Evolutionary conservation across 2,113 vertebrate genomes (phyloP), one percentile per base, ranked within the genome.

Genomic region (Sceloporus undulatus): DNA sequence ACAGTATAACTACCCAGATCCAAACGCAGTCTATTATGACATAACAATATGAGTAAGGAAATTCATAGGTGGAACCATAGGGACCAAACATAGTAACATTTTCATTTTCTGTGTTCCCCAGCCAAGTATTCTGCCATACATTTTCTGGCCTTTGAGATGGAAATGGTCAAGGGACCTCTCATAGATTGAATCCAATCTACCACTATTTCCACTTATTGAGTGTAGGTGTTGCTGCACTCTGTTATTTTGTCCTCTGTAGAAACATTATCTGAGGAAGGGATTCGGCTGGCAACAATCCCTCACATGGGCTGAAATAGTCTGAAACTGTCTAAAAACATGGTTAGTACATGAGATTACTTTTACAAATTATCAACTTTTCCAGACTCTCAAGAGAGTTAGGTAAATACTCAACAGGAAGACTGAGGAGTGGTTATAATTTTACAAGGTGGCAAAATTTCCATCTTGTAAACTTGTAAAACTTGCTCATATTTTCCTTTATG

Each of bases 1-100:
- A 89, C 78, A 92, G 71, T 74, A 79, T 82, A 93, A 93, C 94
- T 95, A 93, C 85, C 85, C 38, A 81, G 85, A 66, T 86, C 90
- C 83, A 89, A 29, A 77, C 73, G 54, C 21, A 56, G 42, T 62
- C 81, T 54, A 27, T 10, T 10, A 85, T 85, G 89, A 85, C 86
- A 91, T 90, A 85, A 40, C 19, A 78, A 66, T 40, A 9, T 70
- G 23, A 40, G 59, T 66, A 70, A 79, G 34, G 27, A 91, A 92
- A 87, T 54, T 34, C 88, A 88, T 34, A 52, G 34, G 93, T 85
- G 18, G 76, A 70, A 87, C 89, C 90, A 87, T 59, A 82, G 56
- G 21, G 27, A 38, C 18, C 25, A 5, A 13, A 9, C 87, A 88
- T 2, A 54, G 34, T 90, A 23, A 79, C 29, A 25, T 14, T 84